Base-by-base conservation (phyloP, 2,888 invertebrate genomes). In the Philaethria dido region DNA sequence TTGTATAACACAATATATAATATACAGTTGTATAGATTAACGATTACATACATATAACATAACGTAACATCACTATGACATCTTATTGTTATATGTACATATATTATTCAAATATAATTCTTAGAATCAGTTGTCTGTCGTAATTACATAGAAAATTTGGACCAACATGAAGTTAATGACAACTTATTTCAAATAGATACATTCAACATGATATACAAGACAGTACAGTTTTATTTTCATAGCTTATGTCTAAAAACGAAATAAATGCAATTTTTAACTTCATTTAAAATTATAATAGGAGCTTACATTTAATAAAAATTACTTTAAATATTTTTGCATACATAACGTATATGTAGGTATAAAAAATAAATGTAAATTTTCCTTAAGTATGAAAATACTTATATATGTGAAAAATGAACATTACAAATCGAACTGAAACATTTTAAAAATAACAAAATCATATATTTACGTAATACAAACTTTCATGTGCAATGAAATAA, bases 61-160 rank as follows among this genome's bases (percentile, higher is more conserved):
- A 9, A 18, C 13, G 13, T 22, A 47, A 22, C 8, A 8, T 11
- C 11, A 47, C 22, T 11, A 22, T 22, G 22, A 22, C 4, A 22
- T 47, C 22, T 22, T 13, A 22, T 47, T 47, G 18, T 45, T 45
- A 18, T 2, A 16, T 18, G 18, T 45, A 11, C 11, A 45, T 3
- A 45, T 3, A 45, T 45, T 18, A 18, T 16, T 16, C 16, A 16
- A 8, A 42, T 3, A 0, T 42, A 45, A n/a, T n/a, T n/a, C n/a
- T 20, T 20, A 25, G 25, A 25, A 50, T 25, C 14, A 50, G 22
- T 25, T 14, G 25, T 50, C 14, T 25, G 25, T 6, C 6, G 33
- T 54, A 54, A 54, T 62, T 39, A 62, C 20, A 55, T 20, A 54
- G 6, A 45, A 20, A 63, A 11, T 33, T 62, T 45, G 33, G 42